Evolutionary conservation across 1,140 invertebrate species (phyloP), one percentile per base, ranked within the genome.

Genomic region (Pteromalus puparum): DNA sequence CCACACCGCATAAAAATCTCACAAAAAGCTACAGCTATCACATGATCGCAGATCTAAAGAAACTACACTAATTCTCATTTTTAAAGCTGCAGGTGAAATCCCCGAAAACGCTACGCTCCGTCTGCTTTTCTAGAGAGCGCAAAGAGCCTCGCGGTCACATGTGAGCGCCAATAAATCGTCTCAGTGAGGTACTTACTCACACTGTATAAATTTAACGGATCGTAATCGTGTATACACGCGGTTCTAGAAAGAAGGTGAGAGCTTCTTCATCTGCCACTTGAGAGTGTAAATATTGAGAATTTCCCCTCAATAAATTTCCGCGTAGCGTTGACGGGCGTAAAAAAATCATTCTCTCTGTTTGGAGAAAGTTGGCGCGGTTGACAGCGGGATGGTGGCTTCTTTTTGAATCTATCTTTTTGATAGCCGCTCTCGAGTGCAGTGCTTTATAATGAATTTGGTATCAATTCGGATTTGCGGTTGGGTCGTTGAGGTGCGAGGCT

Each of bases 191-290:
- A n/a, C 21, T 61, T 21, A 61, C 53, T 61, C 76, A 65, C 46
- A 61, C 68, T 48, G 87, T 85, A 88, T 88, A 87, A 86, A 88
- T 88, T 88, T 88, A 88, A 87, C 86, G 87, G 85, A 86, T 87
- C 85, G 86, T 86, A 88, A 86, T 74, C 82, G 75, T 65, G 53
- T n/a, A n/a, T 7, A 61, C 7, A 76, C 82, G 65, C 75, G 68
- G 84, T 73, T 3, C 74, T 84, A 73, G 82, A 87, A 87, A 67
- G 53, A 74, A 83, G 61, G 72, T 67, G 38, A 83, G 74, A 83
- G 74, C 73, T 48, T 76, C 28, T 26, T 75, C 53, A 34, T 2
- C 30, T 34, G n/a, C n/a, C n/a, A n/a, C n/a, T n/a, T 53, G 38
- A 73, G 34, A 81, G 46, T 83, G 73, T 77, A 68, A 75, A 83